These are phyloP conservation scores for Eledona agricola DNA, from an alignment of 2,888 invertebrate species.

Conservation along the genomic window DNA sequence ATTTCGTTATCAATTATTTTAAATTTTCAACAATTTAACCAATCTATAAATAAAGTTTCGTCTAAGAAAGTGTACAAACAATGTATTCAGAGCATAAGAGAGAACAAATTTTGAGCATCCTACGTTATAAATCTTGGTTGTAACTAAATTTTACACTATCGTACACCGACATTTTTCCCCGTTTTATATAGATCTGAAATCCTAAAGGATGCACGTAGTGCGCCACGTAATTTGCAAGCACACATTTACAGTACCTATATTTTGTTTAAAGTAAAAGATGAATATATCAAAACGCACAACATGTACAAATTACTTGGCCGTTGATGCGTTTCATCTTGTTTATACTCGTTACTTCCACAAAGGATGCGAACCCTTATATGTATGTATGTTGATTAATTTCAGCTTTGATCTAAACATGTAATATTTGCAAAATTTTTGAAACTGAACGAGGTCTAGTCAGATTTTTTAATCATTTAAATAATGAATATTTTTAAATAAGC, in stretches of 20 bases:
- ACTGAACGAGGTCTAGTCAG: constrained; percentile 1
- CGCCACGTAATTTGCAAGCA: background rate
- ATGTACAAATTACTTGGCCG: constrained; percentile 6
- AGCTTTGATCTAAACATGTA: constrained; percentile 15
- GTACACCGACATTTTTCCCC: constrained; percentile 2
- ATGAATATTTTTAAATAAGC: constrained; percentile 6
- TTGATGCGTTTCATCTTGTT: constrained; percentile 11
- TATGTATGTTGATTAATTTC: constrained; percentile 14
- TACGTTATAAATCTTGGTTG: constrained; percentile 2
- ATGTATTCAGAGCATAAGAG: constrained; percentile 2
- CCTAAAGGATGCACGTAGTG: background rate
- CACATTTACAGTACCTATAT: too few relatives aligned
- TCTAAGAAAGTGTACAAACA: too few relatives aligned
- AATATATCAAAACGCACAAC: constrained; percentile 5
- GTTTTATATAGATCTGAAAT: constrained; percentile 2
- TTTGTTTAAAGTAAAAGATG: background rate
- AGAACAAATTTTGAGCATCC: constrained; percentile 1
- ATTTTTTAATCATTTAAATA: constrained; percentile 13
- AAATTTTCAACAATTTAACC: too few relatives aligned
- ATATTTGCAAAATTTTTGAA: constrained; percentile 22
- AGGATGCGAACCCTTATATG: constrained; percentile 9
- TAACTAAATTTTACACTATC: constrained; percentile 11
- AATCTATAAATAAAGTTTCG: too few relatives aligned
- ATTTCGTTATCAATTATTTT: too few relatives aligned
- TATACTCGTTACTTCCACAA: constrained; percentile 12